Base-by-base conservation (phyloP, 2,888 invertebrate genomes). In the Koerneria pararmatus region DNA sequence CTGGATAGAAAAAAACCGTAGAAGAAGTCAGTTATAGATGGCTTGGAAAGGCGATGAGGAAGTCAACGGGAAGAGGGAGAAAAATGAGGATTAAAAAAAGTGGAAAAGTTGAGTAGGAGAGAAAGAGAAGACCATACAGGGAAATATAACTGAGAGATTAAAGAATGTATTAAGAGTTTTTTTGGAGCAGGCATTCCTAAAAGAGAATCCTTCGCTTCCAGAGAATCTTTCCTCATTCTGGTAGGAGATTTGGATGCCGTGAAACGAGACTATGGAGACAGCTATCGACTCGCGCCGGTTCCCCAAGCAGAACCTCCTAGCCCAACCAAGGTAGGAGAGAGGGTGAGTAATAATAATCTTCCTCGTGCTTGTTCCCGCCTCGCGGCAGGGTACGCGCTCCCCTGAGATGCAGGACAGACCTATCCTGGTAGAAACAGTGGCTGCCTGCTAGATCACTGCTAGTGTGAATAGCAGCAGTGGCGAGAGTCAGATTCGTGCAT, bases 191-290 rank as follows among this genome's bases (percentile, higher is more conserved):
- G 46, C 46, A 19, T 19, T 41, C 46, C 19, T 41, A 11, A 41
- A 11, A 41, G 46, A 19, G 11, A 19, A 65, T 75, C 48, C 77
- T 74, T 4, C 71, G n/a, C 77, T 49, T 79, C 69, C 61, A 69
- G 81, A 29, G 81, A 87, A 60, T 86, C 87, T n/a, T 95, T 95
- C 83, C 89, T 89, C 49, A 90, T 91, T 76, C 88, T 93, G 71
- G 88, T 95, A 76, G 94, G 94, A 4, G 89, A 90, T 75, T 85
- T 92, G 68, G 88, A 89, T 64, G 90, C 90, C 81, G 86, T 91
- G 8, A 88, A 89, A 78, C 89, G 89, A 77, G 89, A 89, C 74
- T 91, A 91, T 78, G 90, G 89, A 0, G 90, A 91, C 80, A 73
- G 74, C 59, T 76, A 82, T 51, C 69, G 82, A 48, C 71, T 80